These are phyloP conservation scores for Hylomyscus alleni DNA, from an alignment of 2,797 vertebrate genomes.

Conservation along the genomic window DNA sequence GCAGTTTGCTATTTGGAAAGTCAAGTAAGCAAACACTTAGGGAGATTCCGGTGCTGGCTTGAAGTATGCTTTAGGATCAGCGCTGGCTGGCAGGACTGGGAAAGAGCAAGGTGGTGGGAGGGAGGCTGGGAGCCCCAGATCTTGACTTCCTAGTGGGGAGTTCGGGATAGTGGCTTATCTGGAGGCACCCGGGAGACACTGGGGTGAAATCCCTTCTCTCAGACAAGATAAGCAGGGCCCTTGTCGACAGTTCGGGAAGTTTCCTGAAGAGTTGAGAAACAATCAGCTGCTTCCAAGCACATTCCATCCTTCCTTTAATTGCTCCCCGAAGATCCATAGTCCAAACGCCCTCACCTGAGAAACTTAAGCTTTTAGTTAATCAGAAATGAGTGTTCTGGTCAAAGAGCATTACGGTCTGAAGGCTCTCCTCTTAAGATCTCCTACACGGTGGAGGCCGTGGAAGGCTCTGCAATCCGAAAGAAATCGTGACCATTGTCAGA, in stretches of 20 bases:
- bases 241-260: not conserved
- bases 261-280: slow-evolving; percentile 36
- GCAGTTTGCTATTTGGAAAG: slow-evolving; percentile 40
- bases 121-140: not conserved
- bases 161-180: not conserved
- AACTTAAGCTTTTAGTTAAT: slow-evolving; percentile 47
- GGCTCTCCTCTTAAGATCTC: slow-evolving; percentile 40
- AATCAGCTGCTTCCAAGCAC: not conserved
- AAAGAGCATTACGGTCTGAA: slow-evolving; percentile 58
- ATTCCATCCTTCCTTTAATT: slow-evolving; percentile 47
- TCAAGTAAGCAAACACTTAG: not conserved
- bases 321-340: slow-evolving; percentile 34
- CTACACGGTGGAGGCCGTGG: slow-evolving; percentile 36
- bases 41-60: not conserved
- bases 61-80: not conserved
- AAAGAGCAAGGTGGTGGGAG: not conserved
- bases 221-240: not conserved
- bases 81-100: not conserved
- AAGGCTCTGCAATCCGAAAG: not conserved
- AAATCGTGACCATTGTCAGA: not conserved
- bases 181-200: not conserved
- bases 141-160: not conserved
- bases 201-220: not conserved
- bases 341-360: slow-evolving; percentile 51
- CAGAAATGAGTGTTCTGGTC: slow-evolving; percentile 57